A percentile compares a stretch with the other conserved stretches of the same genome.
Evolutionary conservation across 2,797 vertebrate species (phyloP).

Genomic region (Phalloptychus januarius): DNA sequence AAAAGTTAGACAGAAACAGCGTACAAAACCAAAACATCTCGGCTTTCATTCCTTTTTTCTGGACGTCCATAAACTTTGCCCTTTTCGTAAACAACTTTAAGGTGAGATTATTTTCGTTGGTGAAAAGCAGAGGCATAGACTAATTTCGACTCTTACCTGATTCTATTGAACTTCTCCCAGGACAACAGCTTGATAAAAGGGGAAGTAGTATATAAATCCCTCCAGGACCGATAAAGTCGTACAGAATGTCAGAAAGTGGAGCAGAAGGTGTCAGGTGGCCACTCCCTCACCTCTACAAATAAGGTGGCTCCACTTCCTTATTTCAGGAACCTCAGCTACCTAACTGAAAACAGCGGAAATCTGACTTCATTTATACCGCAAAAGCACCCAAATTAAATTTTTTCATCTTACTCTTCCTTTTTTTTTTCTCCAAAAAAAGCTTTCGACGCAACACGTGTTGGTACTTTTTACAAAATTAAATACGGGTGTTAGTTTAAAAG

Average conservation of each 20-base stretch:
- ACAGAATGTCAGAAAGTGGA: conserved; percentile 18
- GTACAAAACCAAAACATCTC: not conserved
- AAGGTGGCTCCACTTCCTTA: conserved; percentile 67
- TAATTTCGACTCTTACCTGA: conserved; percentile 43
- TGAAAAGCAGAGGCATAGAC: not conserved
- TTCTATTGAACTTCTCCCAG: conserved; percentile 1
- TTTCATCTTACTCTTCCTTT: not conserved
- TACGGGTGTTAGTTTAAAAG: not conserved
- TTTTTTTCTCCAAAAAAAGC: not conserved
- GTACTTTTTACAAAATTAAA: not conserved
- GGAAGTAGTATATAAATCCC: conserved; percentile 24
- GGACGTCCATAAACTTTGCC: conserved; percentile 3
- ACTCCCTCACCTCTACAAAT: conserved; percentile 69
- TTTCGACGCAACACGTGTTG: not conserved
- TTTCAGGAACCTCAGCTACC: conserved; percentile 8
- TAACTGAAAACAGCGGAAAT: conserved; percentile 8
- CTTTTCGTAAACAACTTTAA: not conserved
- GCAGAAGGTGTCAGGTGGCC: conserved; percentile 57
- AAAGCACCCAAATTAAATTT: accelerated
- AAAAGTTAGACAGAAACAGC: not conserved
- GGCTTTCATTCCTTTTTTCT: not conserved
- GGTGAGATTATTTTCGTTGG: not conserved
- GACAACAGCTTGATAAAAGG: conserved; percentile 6
- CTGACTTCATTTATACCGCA: accelerated
- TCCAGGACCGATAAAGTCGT: conserved; percentile 20